These are phyloP conservation scores for Battus philenor DNA, from an alignment of 1,140 invertebrate genomes.

Conservation along the genomic window DNA sequence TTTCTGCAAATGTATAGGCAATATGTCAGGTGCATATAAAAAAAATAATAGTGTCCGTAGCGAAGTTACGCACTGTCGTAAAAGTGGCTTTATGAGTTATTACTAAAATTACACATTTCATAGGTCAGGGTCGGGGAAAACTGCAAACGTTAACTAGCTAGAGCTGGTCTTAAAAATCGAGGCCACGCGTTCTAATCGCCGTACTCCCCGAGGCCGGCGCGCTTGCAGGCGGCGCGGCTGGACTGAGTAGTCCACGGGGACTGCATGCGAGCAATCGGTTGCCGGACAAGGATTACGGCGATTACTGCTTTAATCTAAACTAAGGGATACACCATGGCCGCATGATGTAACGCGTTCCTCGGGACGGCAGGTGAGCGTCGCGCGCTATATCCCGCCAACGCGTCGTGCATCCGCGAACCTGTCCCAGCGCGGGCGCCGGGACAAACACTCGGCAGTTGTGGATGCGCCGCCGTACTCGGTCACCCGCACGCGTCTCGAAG, in stretches of 20 bases:
- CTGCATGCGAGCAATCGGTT: neutral
- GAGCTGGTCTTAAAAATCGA: slow-evolving; percentile 56
- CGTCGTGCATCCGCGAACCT: no score
- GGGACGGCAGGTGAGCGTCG: slow-evolving; percentile 30
- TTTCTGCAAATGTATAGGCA: no score
- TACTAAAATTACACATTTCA: slow-evolving; percentile 68
- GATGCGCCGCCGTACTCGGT: neutral
- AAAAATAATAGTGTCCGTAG: neutral
- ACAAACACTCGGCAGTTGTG: no score
- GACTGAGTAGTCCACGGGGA: no score
- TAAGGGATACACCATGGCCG: slow-evolving; percentile 69
- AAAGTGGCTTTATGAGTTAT: slow-evolving; percentile 27
- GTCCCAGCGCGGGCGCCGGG: no score
- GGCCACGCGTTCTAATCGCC: slow-evolving; percentile 55
- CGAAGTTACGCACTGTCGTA: neutral
- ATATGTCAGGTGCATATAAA: no score
- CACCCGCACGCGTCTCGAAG: slow-evolving; percentile 26
- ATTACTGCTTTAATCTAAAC: slow-evolving; percentile 40
- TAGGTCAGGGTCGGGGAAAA: slow-evolving; percentile 37
- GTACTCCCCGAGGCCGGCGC: slow-evolving; percentile 22
- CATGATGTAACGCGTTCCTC: slow-evolving; percentile 60
- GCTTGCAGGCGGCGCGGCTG: neutral
- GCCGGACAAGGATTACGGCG: slow-evolving; percentile 32
- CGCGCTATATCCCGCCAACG: neutral
- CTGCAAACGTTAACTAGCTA: slow-evolving; percentile 35